Evolutionary conservation across 2,113 vertebrate species (phyloP), one percentile per base, ranked within the genome.

Genomic region (Hippocampus abdominalis): DNA sequence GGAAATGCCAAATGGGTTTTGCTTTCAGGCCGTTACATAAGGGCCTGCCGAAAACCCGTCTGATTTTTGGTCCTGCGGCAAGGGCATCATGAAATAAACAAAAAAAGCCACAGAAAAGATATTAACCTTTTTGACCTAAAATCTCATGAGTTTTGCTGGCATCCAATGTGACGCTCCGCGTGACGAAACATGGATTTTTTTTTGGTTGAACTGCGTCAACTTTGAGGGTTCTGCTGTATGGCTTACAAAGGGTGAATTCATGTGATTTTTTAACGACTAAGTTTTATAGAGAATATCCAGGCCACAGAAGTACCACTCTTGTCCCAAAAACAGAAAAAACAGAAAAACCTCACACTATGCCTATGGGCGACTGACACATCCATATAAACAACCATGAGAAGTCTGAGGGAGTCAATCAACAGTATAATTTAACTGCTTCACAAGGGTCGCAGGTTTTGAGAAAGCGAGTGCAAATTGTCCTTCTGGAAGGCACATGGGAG

Each of bases 381-480:
- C 13, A 32, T 29, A 59, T 60, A 6, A 60, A 60, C 25, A 60
- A 60, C 6, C 57, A 18, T 60, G 57, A 60, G 18, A 3, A 18
- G 16, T 16, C 27, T 9, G 15, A 29, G 15, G 51, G 1, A 53
- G 21, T 53, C 51, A 53, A 8, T 23, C 51, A 21, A 11, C 0
- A 32, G 3, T 3, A 6, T 29, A 60, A 3, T 8, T 32, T 32
- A 29, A 60, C 27, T 32, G 29, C 29, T 32, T 32, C 29, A 4
- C 29, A 32, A 32, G 29, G 29, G 29, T 32, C 29, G 29, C 29
- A 51, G 18, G 48, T 20, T 51, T 80, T 81, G 81, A 83, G 86
- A 74, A 79, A 86, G 67, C 44, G 81, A 73, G 68, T 71, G 64
- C 54, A 66, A 79, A 88, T 89, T 90, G 82, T 91, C 89, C 86